Evolutionary conservation across 1,140 invertebrate genomes (phyloP).

Genomic region (Habropoda laboriosa): DNA sequence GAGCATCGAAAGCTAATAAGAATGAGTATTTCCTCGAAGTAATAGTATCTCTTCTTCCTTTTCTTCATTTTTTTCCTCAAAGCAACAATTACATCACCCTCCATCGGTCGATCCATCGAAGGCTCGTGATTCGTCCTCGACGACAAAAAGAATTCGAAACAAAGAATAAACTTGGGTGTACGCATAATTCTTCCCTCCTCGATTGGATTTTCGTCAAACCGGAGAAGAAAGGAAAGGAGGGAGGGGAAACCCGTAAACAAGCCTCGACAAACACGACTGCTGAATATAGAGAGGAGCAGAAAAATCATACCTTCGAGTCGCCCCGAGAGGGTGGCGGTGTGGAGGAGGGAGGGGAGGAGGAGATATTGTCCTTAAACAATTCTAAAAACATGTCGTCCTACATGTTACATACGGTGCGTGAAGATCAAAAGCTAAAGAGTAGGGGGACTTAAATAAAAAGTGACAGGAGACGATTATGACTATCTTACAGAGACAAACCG

Average conservation of each 20-base stretch:
- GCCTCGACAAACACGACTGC: background rate
- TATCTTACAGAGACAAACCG: constrained; percentile 63
- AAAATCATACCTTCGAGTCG: constrained; percentile 7
- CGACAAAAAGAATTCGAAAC: constrained; percentile 24
- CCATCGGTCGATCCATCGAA: constrained; percentile 61
- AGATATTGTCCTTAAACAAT: constrained; percentile 24
- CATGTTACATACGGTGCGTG: constrained; percentile 14
- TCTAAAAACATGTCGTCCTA: constrained; percentile 20
- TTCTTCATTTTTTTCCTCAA: background rate
- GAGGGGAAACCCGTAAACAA: constrained; percentile 34
- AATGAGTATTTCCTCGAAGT: constrained; percentile 23
- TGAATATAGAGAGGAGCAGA: background rate
- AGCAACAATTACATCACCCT: constrained; percentile 2
- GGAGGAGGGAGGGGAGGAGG: no score
- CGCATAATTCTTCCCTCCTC: background rate
- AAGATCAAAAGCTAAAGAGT: constrained; percentile 22
- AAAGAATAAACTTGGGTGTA: constrained; percentile 22
- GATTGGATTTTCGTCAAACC: background rate
- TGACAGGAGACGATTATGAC: constrained; percentile 18
- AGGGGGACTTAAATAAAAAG: constrained; percentile 32
- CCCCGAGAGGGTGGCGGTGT: constrained; percentile 13
- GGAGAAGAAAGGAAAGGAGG: background rate
- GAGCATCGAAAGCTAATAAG: constrained; percentile 15
- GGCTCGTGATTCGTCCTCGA: constrained; percentile 49
- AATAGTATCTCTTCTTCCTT: background rate